These are phyloP conservation scores for Eristalinus aeneus DNA, from an alignment of 2,888 invertebrate species.

Conservation along the genomic window DNA sequence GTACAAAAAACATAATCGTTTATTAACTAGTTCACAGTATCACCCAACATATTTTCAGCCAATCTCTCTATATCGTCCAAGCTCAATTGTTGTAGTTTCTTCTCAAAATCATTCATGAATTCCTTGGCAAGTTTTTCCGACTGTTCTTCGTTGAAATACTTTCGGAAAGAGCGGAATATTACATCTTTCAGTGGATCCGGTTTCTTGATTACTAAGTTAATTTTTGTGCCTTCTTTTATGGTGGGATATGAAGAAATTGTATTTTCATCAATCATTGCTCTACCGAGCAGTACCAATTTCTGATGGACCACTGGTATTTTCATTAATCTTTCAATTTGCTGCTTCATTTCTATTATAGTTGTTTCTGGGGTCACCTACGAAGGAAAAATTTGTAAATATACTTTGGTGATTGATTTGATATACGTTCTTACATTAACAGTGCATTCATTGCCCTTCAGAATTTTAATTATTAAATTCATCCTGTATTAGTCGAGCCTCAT, in stretches of 20 bases:
- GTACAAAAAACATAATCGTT: conserved; percentile 34
- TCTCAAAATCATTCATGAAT: conserved; percentile 79
- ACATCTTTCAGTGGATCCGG: conserved; percentile 84
- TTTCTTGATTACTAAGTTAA: conserved; percentile 87
- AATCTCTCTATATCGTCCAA: conserved; percentile 79
- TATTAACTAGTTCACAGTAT: conserved; percentile 8
- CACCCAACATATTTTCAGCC: conserved; percentile 73
- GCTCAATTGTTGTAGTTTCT: conserved; percentile 77
- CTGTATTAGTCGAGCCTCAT: conserved; percentile 7
- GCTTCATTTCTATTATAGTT: conserved; percentile 86
- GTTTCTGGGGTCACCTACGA: conserved; percentile 82
- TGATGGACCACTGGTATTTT: conserved; percentile 87
- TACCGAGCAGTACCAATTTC: conserved; percentile 86
- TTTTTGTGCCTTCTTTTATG: conserved; percentile 88
- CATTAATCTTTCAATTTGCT: conserved; percentile 84
- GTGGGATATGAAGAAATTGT: conserved; percentile 86
- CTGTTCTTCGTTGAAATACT: conserved; percentile 85
- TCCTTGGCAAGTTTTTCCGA: conserved; percentile 81
- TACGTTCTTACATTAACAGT: conserved; percentile 83
- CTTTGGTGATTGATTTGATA: not conserved
- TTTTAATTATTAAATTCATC: conserved; percentile 89
- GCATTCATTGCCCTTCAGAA: conserved; percentile 87
- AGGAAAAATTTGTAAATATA: not conserved
- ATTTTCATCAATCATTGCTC: conserved; percentile 87
- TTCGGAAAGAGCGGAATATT: conserved; percentile 80